These are phyloP conservation scores for Osmerus eperlanus DNA, from an alignment of 2,113 vertebrate genomes.

Conservation along the genomic window DNA sequence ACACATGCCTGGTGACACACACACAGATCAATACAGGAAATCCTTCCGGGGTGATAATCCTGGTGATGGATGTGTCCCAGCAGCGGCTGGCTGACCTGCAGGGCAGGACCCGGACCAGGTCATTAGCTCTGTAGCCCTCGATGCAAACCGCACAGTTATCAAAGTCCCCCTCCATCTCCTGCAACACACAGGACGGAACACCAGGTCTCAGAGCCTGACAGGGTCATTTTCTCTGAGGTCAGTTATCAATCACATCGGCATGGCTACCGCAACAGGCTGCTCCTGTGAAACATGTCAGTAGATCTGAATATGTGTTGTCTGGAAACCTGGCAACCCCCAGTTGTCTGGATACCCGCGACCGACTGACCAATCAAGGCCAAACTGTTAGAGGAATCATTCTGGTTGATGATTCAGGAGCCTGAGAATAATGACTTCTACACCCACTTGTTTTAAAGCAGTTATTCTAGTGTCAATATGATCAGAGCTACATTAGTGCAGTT, in stretches of 20 bases:
- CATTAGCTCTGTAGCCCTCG: constrained; percentile 94
- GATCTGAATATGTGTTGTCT: too few species aligned
- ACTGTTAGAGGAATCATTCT: too few species aligned
- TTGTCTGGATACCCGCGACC: too few species aligned
- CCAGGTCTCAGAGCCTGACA: neutral
- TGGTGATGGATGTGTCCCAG: neutral
- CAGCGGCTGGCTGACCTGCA: constrained; percentile 78
- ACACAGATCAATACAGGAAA: neutral
- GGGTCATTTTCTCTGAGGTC: too few species aligned
- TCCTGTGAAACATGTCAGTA: too few species aligned
- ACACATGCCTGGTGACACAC: constrained; percentile 83
- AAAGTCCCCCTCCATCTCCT: constrained; percentile 96
- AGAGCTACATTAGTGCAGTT: neutral
- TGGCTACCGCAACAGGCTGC: too few species aligned
- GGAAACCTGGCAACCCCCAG: too few species aligned
- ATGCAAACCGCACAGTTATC: constrained; percentile 99
- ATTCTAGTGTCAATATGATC: neutral
- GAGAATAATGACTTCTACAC: too few species aligned
- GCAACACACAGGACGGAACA: constrained; percentile 42
- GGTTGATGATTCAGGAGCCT: too few species aligned
- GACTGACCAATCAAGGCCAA: too few species aligned
- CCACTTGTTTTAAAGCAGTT: too few species aligned
- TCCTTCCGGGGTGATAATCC: neutral
- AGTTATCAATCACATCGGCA: too few species aligned
- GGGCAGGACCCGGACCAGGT: constrained; percentile 91